Percentiles rank a stretch among this genome's conserved stretches.
phyloP scores from a whole-genome alignment of 2,113 vertebrate genomes.

The Antechinus flavipes region DNA sequence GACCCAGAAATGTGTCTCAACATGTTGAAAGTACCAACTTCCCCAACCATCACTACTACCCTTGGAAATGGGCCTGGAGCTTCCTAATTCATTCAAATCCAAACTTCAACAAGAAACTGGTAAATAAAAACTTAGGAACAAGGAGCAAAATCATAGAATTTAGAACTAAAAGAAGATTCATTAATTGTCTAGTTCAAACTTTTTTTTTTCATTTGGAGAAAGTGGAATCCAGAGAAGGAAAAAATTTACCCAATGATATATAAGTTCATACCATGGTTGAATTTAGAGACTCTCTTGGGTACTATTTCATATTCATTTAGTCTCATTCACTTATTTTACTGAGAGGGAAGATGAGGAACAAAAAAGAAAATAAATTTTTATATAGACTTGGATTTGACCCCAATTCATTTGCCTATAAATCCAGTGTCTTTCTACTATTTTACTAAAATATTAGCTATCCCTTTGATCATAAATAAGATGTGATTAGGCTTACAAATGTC shows the following conservation, averaged over 20 bases:
- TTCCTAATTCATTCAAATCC: conserved; percentile 13
- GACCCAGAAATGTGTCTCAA: background rate
- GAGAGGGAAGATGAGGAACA: background rate
- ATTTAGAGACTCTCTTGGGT: background rate
- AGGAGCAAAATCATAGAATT: background rate
- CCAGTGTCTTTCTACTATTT: conserved; percentile 34
- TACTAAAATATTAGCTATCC: conserved; percentile 2
- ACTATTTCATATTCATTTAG: background rate
- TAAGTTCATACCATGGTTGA: too few relatives aligned
- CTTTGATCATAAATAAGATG: conserved; percentile 27
- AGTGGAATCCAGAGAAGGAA: background rate
- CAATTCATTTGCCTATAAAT: conserved; percentile 12
- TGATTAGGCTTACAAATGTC: conserved; percentile 53
- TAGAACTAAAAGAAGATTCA: background rate
- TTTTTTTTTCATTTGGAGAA: background rate
- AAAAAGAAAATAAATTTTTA: background rate
- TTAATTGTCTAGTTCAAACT: background rate
- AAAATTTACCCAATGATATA: too few relatives aligned
- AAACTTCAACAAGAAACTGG: background rate
- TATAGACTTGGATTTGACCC: background rate
- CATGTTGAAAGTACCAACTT: background rate
- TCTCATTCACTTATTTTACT: background rate
- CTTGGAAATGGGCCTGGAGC: background rate
- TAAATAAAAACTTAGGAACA: background rate
- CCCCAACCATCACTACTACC: background rate